phyloP scores from a whole-genome alignment of 1,140 invertebrate species.

The Mercenaria mercenaria region DNA sequence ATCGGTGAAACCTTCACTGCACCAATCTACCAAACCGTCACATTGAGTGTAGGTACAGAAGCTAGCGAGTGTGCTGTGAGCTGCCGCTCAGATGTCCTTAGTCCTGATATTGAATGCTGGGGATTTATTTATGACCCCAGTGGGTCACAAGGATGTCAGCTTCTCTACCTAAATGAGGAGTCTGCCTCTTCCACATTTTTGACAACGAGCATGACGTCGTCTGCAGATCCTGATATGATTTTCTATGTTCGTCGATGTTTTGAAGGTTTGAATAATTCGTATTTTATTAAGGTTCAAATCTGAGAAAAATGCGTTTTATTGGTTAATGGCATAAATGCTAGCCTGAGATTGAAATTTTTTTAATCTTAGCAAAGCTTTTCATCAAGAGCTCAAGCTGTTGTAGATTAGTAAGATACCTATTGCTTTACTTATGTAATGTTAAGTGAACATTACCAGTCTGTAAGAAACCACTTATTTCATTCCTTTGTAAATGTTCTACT shows the following conservation, averaged over 20 bases:
- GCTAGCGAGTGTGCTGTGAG: slow-evolving; percentile 34
- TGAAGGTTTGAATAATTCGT: slow-evolving; percentile 18
- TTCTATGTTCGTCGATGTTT: slow-evolving; percentile 49
- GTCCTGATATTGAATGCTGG: slow-evolving; percentile 22
- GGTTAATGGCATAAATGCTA: not conserved
- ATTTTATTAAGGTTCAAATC: not conserved
- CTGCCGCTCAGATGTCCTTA: not conserved
- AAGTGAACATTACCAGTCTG: too few relatives aligned
- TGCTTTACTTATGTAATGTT: too few relatives aligned
- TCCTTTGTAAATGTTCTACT: too few relatives aligned
- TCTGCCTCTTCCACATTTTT: not conserved
- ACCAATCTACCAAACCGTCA: not conserved
- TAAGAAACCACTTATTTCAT: too few relatives aligned
- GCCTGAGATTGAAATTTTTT: too few relatives aligned
- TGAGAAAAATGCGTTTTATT: too few relatives aligned
- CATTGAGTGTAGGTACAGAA: not conserved
- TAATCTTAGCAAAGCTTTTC: too few relatives aligned
- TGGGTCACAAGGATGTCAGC: not conserved
- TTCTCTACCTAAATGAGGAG: not conserved
- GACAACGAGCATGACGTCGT: not conserved
- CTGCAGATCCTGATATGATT: not conserved
- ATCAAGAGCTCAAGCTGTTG: too few relatives aligned
- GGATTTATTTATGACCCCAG: slow-evolving; percentile 23
- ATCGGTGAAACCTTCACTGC: not conserved
- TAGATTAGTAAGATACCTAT: too few relatives aligned